Conservation (phyloP, 2,797 vertebrate species). For the Falco cherrug region DNA sequence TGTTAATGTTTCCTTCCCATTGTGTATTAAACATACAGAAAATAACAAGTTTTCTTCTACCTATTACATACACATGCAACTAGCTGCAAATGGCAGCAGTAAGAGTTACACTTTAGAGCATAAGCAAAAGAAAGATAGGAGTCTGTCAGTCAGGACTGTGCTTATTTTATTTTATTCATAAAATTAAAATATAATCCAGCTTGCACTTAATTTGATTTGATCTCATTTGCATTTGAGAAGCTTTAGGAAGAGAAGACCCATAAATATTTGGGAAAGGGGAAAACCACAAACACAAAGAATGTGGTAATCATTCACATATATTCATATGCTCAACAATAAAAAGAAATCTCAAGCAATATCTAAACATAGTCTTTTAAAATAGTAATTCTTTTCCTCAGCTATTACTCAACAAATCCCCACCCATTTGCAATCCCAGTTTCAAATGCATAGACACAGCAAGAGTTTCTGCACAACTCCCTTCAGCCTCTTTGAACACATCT, state of each 20-base stretch:
- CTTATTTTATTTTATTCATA: not conserved
- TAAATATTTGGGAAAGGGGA: not conserved
- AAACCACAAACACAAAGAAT: not conserved
- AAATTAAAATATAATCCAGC: not conserved
- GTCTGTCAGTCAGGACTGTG: not conserved
- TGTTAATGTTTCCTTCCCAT: not conserved
- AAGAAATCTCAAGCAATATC: not conserved
- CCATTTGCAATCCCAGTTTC: not conserved
- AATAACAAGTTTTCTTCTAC: not conserved
- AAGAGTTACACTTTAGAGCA: not conserved
- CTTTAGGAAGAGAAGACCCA: not conserved
- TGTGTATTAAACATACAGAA: not conserved
- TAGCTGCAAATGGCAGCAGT: not conserved
- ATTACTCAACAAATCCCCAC: not conserved
- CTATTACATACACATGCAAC: not conserved
- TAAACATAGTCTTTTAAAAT: not conserved
- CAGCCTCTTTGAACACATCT: not conserved
- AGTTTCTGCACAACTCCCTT: not conserved
- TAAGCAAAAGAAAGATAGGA: not conserved
- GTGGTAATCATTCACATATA: not conserved
- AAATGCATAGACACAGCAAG: not conserved
- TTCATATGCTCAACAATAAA: not conserved
- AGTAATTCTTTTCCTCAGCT: not conserved
- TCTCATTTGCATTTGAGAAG: not conserved
- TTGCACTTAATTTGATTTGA: not conserved